A percentile compares a stretch with the other conserved stretches of the same genome.
Evolutionary conservation across 1,140 invertebrate genomes (phyloP).

Genomic region (Drosophila santomea): DNA sequence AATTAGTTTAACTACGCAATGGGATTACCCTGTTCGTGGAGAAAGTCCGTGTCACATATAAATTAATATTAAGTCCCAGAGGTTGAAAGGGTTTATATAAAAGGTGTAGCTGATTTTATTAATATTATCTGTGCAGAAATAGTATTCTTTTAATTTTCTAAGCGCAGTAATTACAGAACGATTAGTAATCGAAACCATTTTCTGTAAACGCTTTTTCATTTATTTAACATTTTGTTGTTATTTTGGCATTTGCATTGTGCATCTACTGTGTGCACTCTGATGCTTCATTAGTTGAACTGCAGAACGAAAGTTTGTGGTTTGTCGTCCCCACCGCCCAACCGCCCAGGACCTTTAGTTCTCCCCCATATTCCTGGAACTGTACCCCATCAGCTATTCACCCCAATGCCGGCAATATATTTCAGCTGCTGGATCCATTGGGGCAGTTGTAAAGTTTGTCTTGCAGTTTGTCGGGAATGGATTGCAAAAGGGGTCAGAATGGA

Average conservation of each 20-base stretch:
- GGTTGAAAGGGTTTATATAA: too few species aligned
- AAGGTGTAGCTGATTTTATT: too few species aligned
- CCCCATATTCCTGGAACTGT: not conserved
- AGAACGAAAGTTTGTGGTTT: constrained; percentile 55
- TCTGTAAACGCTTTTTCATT: not conserved
- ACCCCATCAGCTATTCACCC: not conserved
- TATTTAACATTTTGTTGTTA: constrained; percentile 9
- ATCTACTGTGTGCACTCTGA: constrained; percentile 21
- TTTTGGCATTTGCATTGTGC: constrained; percentile 39
- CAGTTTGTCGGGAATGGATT: constrained; percentile 44
- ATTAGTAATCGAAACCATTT: not conserved
- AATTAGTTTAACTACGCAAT: constrained; percentile 29
- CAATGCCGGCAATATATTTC: constrained; percentile 28
- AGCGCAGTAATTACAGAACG: not conserved
- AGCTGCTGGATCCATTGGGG: constrained; percentile 30
- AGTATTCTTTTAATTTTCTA: not conserved
- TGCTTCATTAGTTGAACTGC: constrained; percentile 57
- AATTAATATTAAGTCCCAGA: too few species aligned
- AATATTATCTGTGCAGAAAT: not conserved
- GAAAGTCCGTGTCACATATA: too few species aligned
- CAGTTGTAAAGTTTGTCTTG: constrained; percentile 54
- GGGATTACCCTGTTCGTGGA: too few species aligned
- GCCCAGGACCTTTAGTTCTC: not conserved
- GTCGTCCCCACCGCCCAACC: constrained; percentile 11
- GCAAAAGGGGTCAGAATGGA: constrained; percentile 21